Percentiles rank a stretch among this genome's conserved stretches.
Evolutionary conservation across 2,888 invertebrate genomes (phyloP).

Genomic region (Mayetiola destructor): DNA sequence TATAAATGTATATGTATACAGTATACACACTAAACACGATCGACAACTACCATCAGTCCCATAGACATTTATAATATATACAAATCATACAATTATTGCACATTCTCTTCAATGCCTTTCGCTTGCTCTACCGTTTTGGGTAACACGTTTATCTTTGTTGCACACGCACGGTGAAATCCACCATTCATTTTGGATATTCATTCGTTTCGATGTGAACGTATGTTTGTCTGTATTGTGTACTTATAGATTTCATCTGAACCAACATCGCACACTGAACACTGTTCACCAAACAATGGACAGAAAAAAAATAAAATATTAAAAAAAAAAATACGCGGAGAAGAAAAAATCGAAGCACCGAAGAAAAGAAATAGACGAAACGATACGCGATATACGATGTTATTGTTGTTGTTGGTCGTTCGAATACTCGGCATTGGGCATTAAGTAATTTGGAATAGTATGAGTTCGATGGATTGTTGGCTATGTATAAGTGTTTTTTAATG

Average conservation of each 20-base stretch:
- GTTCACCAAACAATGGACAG: too few relatives aligned
- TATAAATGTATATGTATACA: too few relatives aligned
- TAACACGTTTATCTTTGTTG: neutral
- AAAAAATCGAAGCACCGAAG: neutral
- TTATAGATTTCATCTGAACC: neutral
- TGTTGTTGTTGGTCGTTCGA: slow-evolving; percentile 4
- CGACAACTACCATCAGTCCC: too few relatives aligned
- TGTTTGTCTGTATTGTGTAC: neutral
- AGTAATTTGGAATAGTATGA: too few relatives aligned
- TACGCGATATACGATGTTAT: neutral
- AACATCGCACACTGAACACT: too few relatives aligned
- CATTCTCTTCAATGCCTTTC: neutral
- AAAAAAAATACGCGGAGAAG: neutral
- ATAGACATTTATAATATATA: too few relatives aligned
- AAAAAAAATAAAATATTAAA: neutral
- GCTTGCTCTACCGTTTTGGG: neutral
- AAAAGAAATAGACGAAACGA: neutral
- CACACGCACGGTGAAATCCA: neutral
- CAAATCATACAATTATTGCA: neutral
- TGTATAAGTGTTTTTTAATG: too few relatives aligned
- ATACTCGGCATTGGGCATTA: too few relatives aligned
- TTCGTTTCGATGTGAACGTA: neutral
- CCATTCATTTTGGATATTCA: too few relatives aligned
- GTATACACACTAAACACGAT: neutral
- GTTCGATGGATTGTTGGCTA: too few relatives aligned